Conservation (phyloP, 1,140 invertebrate species). For the Pararge aegeria region DNA sequence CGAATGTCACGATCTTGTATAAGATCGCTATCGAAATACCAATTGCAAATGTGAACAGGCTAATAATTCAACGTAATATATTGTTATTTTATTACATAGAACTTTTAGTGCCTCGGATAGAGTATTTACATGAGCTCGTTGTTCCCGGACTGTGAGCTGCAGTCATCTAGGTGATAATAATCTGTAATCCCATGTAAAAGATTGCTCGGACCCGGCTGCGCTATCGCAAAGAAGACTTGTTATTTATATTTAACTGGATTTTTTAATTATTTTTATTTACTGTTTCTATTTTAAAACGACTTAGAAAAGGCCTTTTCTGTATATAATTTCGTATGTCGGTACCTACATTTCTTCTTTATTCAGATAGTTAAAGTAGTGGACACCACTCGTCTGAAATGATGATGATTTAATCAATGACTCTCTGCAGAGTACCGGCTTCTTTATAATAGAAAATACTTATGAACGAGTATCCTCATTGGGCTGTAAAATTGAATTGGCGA, state of each 20-base stretch:
- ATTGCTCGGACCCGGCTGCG: not conserved
- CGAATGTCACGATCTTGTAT: conserved; percentile 37
- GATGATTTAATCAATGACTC: too few species aligned
- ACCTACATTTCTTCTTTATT: too few species aligned
- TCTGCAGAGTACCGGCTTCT: too few species aligned
- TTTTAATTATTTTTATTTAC: too few species aligned
- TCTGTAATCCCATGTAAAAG: conserved; percentile 3
- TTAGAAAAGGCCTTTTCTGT: too few species aligned
- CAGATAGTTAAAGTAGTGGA: too few species aligned
- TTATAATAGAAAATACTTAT: too few species aligned
- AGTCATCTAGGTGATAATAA: conserved; percentile 1
- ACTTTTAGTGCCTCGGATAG: conserved; percentile 8
- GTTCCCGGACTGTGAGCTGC: not conserved
- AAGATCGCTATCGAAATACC: conserved; percentile 31
- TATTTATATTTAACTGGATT: not conserved
- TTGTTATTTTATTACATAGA: conserved; percentile 12
- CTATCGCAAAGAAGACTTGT: not conserved
- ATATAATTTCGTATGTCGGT: too few species aligned
- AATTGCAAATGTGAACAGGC: conserved; percentile 12
- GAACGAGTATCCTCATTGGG: too few species aligned
- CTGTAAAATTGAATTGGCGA: too few species aligned
- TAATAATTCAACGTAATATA: conserved; percentile 13
- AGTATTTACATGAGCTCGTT: conserved; percentile 2
- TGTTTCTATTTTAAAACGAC: too few species aligned
- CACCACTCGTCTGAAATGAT: too few species aligned